Evolutionary conservation across 1,140 invertebrate species (phyloP), one percentile per base, ranked within the genome.

Genomic region (Chionoecetes opilio): DNA sequence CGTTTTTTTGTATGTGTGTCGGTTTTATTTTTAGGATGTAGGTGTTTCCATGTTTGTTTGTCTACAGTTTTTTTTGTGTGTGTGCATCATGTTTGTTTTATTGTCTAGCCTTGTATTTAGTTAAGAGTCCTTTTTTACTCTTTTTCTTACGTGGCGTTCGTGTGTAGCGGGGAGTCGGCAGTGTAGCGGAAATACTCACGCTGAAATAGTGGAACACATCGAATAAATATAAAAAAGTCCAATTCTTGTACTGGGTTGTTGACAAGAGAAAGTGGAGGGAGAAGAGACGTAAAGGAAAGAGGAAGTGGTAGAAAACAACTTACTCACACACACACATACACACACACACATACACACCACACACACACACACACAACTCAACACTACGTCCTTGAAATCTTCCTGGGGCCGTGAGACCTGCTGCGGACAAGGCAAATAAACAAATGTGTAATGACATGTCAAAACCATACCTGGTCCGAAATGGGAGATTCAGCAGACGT

Each of bases 401-500:
- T 75, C 26, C 63, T 6, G n/a, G 21, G 63, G n/a, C 63, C 0
- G 21, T 75, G 63, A n/a, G 63, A n/a, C 21, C 63, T 75, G 63
- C 63, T 1, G 21, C 63, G 63, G 63, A 75, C 63, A 75, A 75
- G 63, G 63, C 21, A 26, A 75, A 75, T 75, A 75, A 75, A 75
- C 63, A 75, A 75, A 75, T 75, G 26, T n/a, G n/a, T 75, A 75
- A 75, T 75, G 63, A n/a, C 63, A 75, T 75, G 63, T 75, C 63
- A 75, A 75, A 75, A 75, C 63, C 63, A 75, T 17, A 75, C 63
- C 63, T 5, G n/a, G 63, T 75, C 63, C 63, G 21, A 75, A 26
- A 75, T 75, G 53, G 5, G 63, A 75, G 63, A 75, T 75, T 75
- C 63, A n/a, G 63, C 63, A n/a, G 63, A 0, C 11, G 26, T n/a